phyloP scores from a whole-genome alignment of 2,888 invertebrate species.

The Allygus modestus region DNA sequence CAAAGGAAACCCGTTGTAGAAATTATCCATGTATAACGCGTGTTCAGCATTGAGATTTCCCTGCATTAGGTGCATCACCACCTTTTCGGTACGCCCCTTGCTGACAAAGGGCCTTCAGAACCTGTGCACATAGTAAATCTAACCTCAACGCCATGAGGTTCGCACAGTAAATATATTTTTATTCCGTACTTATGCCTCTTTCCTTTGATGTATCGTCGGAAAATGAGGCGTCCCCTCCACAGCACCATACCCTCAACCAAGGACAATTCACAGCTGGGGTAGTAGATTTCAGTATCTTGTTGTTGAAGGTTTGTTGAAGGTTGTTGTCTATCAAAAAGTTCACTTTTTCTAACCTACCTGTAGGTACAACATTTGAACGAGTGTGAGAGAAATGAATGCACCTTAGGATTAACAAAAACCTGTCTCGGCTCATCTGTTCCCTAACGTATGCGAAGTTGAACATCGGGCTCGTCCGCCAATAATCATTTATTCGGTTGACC shows the following conservation, averaged over 20 bases:
- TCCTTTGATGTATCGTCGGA: constrained; percentile 39
- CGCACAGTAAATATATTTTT: not conserved
- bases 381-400: not conserved
- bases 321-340: constrained; percentile 9
- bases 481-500: not conserved
- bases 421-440: not conserved
- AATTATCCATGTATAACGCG: constrained; percentile 17
- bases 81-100: not conserved
- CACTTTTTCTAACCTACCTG: too few species aligned
- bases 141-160: constrained; percentile 2
- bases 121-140: not conserved
- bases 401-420: not conserved
- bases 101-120: not conserved
- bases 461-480: not conserved
- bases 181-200: constrained; percentile 26
- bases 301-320: too few species aligned
- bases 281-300: constrained; percentile 6
- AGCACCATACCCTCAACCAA: not conserved
- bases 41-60: not conserved
- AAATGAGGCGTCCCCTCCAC: not conserved
- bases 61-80: not conserved
- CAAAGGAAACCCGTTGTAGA: not conserved
- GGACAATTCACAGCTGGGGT: not conserved
- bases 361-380: not conserved
- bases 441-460: not conserved